These are phyloP conservation scores for Cacatua alba DNA, from an alignment of 2,113 vertebrate genomes.

Conservation along the genomic window DNA sequence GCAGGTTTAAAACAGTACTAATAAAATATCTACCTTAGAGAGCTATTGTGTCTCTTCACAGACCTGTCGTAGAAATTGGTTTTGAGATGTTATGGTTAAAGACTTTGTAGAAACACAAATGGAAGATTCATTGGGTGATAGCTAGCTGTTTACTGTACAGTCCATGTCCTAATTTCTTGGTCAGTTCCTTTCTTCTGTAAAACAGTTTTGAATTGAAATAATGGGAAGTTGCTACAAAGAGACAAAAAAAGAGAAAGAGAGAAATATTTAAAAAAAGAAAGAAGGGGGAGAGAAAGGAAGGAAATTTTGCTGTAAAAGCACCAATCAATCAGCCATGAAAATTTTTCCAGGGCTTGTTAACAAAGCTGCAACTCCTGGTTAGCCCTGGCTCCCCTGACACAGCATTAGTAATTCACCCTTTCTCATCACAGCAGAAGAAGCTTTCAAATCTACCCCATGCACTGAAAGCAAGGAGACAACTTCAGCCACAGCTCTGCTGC, in stretches of 20 bases:
- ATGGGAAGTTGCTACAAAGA: background rate
- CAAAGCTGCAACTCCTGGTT: background rate
- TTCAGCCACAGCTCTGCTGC: background rate
- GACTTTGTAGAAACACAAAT: background rate
- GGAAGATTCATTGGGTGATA: background rate
- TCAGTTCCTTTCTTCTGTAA: background rate
- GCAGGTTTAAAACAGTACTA: background rate
- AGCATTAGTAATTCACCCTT: background rate
- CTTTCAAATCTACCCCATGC: background rate
- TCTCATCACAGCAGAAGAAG: background rate
- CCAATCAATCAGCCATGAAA: background rate
- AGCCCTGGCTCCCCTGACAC: background rate
- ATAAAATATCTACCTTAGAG: background rate
- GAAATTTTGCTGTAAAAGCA: background rate
- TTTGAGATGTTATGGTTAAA: background rate
- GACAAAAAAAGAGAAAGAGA: background rate
- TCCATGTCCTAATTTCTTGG: rapidly evolving
- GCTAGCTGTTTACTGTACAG: background rate
- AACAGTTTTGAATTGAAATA: background rate
- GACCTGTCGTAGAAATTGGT: background rate
- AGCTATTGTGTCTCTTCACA: background rate
- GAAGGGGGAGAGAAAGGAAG: rapidly evolving
- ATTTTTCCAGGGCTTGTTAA: background rate
- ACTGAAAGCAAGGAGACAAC: background rate
- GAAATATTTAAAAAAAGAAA: background rate